Evolutionary conservation across 2,113 vertebrate genomes (phyloP), one percentile per base, ranked within the genome.

Genomic region (Pao palembangensis): DNA sequence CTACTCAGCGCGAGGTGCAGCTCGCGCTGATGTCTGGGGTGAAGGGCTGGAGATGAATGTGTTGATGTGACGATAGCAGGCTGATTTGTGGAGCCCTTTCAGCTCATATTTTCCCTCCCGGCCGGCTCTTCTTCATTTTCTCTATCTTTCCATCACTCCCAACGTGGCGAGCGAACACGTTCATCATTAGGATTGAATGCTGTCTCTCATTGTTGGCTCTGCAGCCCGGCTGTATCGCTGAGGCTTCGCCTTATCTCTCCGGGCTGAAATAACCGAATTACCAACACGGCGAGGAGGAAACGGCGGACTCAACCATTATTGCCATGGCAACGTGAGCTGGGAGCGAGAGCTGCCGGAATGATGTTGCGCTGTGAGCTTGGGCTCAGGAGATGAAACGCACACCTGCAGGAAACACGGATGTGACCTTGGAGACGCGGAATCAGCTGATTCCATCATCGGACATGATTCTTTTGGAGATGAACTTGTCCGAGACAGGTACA

Each of bases 311-410:
- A 21, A 34, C 75, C 82, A 78, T 80, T 81, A 88, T 88, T 31
- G 28, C 81, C 84, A 90, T 90, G 84, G 84, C 80, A 88, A 90
- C 85, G 51, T 76, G 83, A 75, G 73, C 57, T 51, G 67, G 55
- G 71, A 76, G 69, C 12, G 28, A 28, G 67, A 61, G 61, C 61
- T 52, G 71, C 61, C 18, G 53, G 67, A 77, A 70, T 82, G 81
- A 80, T 80, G 82, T 82, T 84, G 81, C 73, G 61, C 76, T 72
- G 55, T 53, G 66, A 75, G 44, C 16, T 47, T 7, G 44, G 44
- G 44, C 44, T 47, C 44, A 47, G 44, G 44, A n/a, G 44, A 47
- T n/a, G 34, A 38, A 38, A 38, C 34, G 34, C 34, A 38, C 34
- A 38, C 34, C 34, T 38, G 34, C 25, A 38, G 34, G 34, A 38